Conservation (phyloP, 2,113 vertebrate species). For the Athene noctua region DNA sequence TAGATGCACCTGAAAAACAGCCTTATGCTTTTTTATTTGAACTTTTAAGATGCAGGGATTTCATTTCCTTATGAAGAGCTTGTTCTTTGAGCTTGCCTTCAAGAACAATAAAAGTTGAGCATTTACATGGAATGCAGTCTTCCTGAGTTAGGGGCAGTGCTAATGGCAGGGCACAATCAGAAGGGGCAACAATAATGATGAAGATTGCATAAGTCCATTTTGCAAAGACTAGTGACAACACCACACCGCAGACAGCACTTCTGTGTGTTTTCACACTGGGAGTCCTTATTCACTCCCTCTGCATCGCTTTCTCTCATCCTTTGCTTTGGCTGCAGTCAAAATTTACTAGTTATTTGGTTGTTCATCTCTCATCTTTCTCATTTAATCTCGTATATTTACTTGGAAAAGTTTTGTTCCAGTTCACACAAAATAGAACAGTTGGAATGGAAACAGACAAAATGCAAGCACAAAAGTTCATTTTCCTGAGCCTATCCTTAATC, state of each 20-base stretch:
- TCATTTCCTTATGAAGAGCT: background rate
- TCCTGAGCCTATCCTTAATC: background rate
- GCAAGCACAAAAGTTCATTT: background rate
- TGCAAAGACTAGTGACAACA: background rate
- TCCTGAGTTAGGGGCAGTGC: background rate
- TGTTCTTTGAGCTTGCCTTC: background rate
- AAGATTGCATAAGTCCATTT: background rate
- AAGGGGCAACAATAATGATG: rapidly evolving
- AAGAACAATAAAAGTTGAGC: background rate
- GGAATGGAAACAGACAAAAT: background rate
- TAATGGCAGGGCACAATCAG: background rate
- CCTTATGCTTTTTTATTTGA: background rate
- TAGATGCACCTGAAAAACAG: background rate
- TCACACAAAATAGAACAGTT: background rate
- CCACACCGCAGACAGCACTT: background rate
- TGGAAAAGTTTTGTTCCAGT: background rate
- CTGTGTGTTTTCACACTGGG: background rate
- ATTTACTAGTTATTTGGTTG: background rate
- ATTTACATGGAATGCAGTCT: rapidly evolving
- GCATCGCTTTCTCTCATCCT: background rate
- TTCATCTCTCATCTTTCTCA: background rate
- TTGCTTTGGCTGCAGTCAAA: background rate
- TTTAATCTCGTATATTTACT: background rate
- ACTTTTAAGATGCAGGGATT: background rate
- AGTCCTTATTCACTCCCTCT: background rate